Conservation (phyloP, 2,797 vertebrate species). For the Lagocephalus sceleratus region DNA sequence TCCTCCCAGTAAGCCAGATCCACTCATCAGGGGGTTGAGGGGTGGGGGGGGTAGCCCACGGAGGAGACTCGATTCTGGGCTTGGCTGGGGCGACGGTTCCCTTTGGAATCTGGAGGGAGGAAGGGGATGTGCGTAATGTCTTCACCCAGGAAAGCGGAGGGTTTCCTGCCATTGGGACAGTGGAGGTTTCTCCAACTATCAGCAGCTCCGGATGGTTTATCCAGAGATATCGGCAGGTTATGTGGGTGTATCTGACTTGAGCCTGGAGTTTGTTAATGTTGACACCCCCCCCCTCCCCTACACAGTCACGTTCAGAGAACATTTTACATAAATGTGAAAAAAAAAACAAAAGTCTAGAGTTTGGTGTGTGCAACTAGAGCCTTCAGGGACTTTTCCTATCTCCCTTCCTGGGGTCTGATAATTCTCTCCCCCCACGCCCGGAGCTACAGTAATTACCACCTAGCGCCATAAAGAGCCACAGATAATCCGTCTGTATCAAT, state of each 20-base stretch:
- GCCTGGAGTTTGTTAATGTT: constrained; percentile 64
- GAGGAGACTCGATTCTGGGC: constrained; percentile 42
- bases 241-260: constrained; percentile 59
- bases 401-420: constrained; percentile 59
- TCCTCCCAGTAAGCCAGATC: constrained; percentile 42
- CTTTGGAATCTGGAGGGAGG: constrained; percentile 41
- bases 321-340: constrained; percentile 39
- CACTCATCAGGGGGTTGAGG: constrained; percentile 1
- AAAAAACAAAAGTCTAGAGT: neutral
- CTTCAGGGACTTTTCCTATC: constrained; percentile 56
- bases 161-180: constrained; percentile 35
- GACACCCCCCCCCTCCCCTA: constrained; percentile 25
- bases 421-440: constrained; percentile 34
- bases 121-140: constrained; percentile 51
- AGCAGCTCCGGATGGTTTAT: constrained; percentile 47
- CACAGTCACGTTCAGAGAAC: constrained; percentile 24
- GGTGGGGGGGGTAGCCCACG: constrained; percentile 36
- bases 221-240: constrained; percentile 51
- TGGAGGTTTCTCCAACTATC: constrained; percentile 59
- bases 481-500: constrained; percentile 36
- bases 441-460: constrained; percentile 39
- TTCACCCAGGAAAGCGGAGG: constrained; percentile 39
- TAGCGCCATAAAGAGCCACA: constrained; percentile 29
- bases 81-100: constrained; percentile 32
- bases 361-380: constrained; percentile 14